These are phyloP conservation scores for Hoplias malabaricus DNA, from an alignment of 2,113 vertebrate species.

Conservation along the genomic window DNA sequence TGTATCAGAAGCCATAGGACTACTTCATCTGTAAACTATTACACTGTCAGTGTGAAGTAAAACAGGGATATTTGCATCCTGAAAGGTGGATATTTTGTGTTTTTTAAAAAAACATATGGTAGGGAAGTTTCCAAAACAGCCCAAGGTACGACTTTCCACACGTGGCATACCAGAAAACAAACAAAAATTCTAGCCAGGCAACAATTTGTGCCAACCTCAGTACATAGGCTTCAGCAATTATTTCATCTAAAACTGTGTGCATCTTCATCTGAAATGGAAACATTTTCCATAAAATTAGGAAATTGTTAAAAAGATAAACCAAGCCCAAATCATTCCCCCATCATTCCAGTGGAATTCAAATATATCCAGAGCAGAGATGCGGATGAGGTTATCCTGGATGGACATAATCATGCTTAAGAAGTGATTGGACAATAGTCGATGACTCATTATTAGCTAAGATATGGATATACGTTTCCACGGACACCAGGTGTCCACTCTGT, in stretches of 20 bases:
- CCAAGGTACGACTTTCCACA: neutral
- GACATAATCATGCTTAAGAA: constrained; percentile 43
- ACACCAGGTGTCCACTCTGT: constrained; percentile 43
- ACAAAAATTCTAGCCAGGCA: neutral
- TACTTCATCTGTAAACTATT: too few relatives aligned
- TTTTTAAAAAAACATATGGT: neutral
- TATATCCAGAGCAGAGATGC: constrained; percentile 5
- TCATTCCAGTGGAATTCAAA: neutral
- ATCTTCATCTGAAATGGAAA: neutral
- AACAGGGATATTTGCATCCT: too few relatives aligned
- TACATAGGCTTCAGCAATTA: neutral
- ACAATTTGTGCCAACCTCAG: neutral
- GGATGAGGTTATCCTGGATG: constrained; percentile 10
- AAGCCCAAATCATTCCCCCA: neutral
- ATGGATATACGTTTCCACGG: constrained; percentile 53
- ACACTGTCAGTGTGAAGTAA: too few relatives aligned
- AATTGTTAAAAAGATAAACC: neutral
- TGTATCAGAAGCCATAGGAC: too few relatives aligned
- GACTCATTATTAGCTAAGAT: constrained; percentile 50
- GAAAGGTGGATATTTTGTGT: too few relatives aligned
- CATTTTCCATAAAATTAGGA: neutral
- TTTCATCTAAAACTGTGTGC: neutral
- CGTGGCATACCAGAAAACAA: neutral
- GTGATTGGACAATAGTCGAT: constrained; percentile 60
- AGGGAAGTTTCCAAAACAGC: neutral